Percentiles rank a stretch among this genome's conserved stretches.
Evolutionary conservation across 2,113 vertebrate genomes (phyloP).

Genomic region (Diadophis punctatus): DNA sequence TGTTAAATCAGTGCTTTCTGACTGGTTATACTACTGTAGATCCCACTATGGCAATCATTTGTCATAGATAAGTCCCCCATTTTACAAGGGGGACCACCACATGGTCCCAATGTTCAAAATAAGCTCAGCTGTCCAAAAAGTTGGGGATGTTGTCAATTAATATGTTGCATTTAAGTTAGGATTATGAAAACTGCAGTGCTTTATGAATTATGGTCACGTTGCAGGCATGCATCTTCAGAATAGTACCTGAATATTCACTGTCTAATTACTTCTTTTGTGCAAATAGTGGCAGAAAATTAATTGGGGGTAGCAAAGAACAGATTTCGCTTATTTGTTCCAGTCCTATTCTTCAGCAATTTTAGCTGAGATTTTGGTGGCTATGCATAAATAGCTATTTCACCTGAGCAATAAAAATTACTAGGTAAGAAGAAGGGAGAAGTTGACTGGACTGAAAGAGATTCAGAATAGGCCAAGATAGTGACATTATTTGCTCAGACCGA

Average conservation of each 20-base stretch:
- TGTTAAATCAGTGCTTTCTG: background rate
- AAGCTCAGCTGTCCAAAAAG: background rate
- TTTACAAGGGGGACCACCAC: background rate
- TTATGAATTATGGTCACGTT: background rate
- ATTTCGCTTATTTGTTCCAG: background rate
- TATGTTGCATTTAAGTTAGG: background rate
- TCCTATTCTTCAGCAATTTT: background rate
- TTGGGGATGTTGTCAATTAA: background rate
- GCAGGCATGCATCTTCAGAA: background rate
- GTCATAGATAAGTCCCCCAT: background rate
- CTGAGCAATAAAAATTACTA: background rate
- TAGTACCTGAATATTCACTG: background rate
- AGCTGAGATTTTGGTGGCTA: background rate
- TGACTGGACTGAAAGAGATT: background rate
- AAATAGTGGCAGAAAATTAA: conserved; percentile 1
- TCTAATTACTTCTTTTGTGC: background rate
- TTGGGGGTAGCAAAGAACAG: background rate
- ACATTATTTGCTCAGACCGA: background rate
- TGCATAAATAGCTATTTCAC: background rate
- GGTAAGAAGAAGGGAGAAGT: background rate
- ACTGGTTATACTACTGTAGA: background rate
- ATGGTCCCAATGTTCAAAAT: background rate
- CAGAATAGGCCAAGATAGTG: background rate
- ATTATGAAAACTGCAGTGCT: background rate
- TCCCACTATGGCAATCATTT: background rate